Conservation (phyloP, 35 echinoderm and acorn worm genomes). For the Lytechinus variegatus region DNA sequence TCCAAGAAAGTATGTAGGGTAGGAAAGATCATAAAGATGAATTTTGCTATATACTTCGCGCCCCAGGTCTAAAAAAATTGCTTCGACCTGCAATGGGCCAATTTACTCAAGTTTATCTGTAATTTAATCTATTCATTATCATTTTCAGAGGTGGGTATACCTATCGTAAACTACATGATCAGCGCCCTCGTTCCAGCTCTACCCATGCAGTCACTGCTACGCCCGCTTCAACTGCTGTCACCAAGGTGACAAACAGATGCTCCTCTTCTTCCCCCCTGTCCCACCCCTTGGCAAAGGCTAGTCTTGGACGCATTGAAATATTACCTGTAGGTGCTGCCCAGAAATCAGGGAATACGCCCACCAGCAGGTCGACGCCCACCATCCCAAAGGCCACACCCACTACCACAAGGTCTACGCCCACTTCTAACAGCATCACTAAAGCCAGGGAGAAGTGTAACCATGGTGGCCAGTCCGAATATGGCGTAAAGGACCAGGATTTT, state of each 20-base stretch:
- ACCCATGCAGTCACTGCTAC: background rate
- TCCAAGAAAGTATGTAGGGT: no score
- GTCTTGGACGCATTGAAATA: background rate
- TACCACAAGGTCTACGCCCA: background rate
- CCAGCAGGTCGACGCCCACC: background rate
- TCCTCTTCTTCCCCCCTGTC: background rate
- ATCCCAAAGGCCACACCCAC: background rate
- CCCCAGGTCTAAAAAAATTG: no score
- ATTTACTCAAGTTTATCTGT: no score
- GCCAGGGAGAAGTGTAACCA: background rate
- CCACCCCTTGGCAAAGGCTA: background rate
- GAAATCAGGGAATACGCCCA: background rate
- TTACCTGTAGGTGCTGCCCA: background rate
- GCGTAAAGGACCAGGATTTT: background rate
- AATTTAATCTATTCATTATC: background rate
- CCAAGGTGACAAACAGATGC: background rate
- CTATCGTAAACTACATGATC: background rate
- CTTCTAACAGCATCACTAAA: background rate
- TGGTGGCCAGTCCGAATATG: background rate
- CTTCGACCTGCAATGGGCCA: no score
- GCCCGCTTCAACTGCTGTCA: background rate
- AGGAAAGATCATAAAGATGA: no score
- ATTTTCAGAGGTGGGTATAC: constrained; percentile 36
- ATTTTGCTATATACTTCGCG: no score
- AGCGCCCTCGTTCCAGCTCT: background rate